These are phyloP conservation scores for Malurus elegans DNA, from an alignment of 2,113 vertebrate genomes.

Conservation along the genomic window DNA sequence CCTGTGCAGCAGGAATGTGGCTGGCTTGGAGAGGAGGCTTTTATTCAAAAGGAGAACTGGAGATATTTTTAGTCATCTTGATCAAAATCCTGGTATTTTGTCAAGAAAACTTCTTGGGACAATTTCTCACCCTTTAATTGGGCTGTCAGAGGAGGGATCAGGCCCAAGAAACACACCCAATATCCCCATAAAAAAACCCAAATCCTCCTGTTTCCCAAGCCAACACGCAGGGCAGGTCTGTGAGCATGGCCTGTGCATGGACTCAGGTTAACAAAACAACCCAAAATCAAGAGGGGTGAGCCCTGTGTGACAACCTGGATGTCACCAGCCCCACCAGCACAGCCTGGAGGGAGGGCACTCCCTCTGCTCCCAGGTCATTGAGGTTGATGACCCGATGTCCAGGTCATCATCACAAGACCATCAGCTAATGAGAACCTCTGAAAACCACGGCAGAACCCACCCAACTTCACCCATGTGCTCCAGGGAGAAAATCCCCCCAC, in stretches of 20 bases:
- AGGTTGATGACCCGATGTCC: background rate
- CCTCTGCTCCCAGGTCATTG: background rate
- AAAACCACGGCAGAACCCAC: background rate
- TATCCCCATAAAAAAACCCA: background rate
- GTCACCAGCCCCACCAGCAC: background rate
- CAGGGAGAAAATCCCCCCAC: background rate
- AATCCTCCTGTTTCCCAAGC: background rate
- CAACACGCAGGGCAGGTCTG: background rate
- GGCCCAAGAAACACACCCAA: background rate
- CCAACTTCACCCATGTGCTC: rapidly evolving
- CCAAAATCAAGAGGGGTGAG: background rate
- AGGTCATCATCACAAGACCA: background rate
- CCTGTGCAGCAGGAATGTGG: background rate
- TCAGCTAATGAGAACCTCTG: background rate
- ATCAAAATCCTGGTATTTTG: background rate
- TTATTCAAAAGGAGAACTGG: background rate
- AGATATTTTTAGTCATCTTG: background rate
- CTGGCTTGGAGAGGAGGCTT: background rate
- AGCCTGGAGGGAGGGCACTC: too few species aligned
- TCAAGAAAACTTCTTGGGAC: background rate
- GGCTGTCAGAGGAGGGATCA: background rate
- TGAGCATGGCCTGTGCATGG: rapidly evolving
- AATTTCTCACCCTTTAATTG: background rate
- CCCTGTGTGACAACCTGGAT: background rate
- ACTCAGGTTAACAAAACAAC: rapidly evolving